Base-by-base conservation (phyloP, 2,888 invertebrate species). In the Dione vanillae region DNA sequence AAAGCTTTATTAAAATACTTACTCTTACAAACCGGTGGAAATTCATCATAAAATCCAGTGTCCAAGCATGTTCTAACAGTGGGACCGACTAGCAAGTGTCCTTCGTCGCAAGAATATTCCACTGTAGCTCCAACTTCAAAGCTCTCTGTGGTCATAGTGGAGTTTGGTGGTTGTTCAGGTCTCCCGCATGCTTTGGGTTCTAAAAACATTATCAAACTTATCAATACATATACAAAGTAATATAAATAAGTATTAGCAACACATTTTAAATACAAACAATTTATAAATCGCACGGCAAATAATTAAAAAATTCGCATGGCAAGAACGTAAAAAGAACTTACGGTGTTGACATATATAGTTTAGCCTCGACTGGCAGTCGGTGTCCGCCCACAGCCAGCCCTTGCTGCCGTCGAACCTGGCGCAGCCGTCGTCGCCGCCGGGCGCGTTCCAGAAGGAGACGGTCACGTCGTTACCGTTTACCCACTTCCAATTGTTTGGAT, bases 311-410 rank as follows among this genome's bases (percentile, higher is more conserved):
- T 68, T 74, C 72, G 69, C 72, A 54, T 52, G 47, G 52, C 70
- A 66, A 70, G 37, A 65, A 74, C 58, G 61, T 74, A 76, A 81
- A 80, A 72, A 70, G 19, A 73, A 96, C 97, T 96, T 94, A 97
- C 97, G 97, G 90, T 98, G 98, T 89, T 98, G 98, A 85, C 98
- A 98, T 76, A 98, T 98, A 90, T 96, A 98, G 90, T 98, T 98
- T 76, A 98, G 93, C 78, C 95, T 95, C 65, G 96, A 95, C 73
- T 95, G 95, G 87, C 98, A 98, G 83, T 97, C 97, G 27, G 98
- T 98, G 84, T 98, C 98, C 0, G 97, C 97, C 98, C 98, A 98
- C 0, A 98, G 94, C 98, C 98, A 98, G 37, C 98, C 98, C 85
- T 97, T 97, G 80, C 97, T 96, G 73, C 98, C 98, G 85, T 98